Conservation (phyloP, 2,113 vertebrate genomes). For the Oncorhynchus keta region DNA sequence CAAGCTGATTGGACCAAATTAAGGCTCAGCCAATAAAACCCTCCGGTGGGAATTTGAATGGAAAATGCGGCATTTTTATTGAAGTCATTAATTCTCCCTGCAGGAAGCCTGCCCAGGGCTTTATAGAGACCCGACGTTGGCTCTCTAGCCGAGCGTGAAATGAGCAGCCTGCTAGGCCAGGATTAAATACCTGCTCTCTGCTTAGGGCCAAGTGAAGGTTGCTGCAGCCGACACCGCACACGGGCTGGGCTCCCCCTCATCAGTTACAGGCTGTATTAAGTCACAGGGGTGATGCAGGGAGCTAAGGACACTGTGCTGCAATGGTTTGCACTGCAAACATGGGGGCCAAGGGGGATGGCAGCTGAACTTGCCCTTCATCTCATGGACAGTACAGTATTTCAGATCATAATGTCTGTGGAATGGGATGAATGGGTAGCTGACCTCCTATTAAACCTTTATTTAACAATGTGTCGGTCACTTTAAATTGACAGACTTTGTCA, state of each 20-base stretch:
- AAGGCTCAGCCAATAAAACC: conserved; percentile 51
- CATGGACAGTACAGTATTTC: too few species aligned
- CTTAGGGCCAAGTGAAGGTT: not conserved
- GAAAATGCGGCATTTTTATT: conserved; percentile 67
- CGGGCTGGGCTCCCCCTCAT: not conserved
- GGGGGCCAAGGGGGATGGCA: too few species aligned
- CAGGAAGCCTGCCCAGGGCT: conserved; percentile 31
- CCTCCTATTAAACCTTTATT: too few species aligned
- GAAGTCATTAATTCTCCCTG: conserved; percentile 68
- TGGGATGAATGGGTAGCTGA: too few species aligned
- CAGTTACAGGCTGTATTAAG: not conserved
- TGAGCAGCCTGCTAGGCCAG: conserved; percentile 43
- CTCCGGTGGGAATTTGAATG: conserved; percentile 43
- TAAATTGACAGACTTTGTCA: too few species aligned
- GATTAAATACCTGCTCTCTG: conserved; percentile 63
- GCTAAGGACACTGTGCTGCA: too few species aligned
- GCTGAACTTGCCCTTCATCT: too few species aligned
- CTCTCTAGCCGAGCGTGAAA: conserved; percentile 58
- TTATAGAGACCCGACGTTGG: conserved; percentile 31
- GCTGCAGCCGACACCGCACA: not conserved
- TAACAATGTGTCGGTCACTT: too few species aligned
- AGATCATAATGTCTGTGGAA: too few species aligned
- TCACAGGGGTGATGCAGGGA: too few species aligned
- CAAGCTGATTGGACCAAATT: conserved; percentile 55
- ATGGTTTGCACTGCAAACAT: too few species aligned